Evolutionary conservation across 2,113 vertebrate species (phyloP).

Genomic region (Hipposideros armiger): DNA sequence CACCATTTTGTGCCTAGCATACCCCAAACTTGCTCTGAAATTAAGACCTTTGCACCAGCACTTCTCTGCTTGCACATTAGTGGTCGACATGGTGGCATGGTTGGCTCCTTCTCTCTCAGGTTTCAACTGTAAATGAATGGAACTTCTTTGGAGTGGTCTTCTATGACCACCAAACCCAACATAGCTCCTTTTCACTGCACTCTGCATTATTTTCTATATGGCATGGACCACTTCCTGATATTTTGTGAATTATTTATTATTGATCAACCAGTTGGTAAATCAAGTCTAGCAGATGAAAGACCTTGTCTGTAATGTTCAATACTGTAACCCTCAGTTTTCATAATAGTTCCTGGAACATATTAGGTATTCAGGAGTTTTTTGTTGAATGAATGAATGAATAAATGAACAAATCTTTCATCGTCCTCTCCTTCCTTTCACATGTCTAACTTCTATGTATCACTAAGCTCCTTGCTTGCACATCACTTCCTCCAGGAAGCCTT

Average conservation of each 20-base stretch:
- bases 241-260: slow-evolving; percentile 10
- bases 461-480: not conserved
- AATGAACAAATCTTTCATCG: not conserved
- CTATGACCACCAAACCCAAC: not conserved
- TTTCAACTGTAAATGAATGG: not conserved
- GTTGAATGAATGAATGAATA: not conserved
- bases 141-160: not conserved
- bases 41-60: not conserved
- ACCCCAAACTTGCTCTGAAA: not conserved
- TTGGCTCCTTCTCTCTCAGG: not conserved
- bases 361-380: not conserved
- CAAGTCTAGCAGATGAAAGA: not conserved
- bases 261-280: not conserved
- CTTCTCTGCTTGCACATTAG: not conserved
- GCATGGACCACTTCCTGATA: not conserved
- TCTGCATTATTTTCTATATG: not conserved
- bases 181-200: not conserved
- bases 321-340: not conserved
- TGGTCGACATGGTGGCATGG: not conserved
- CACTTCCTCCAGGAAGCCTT: not conserved
- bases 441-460: not conserved
- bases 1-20: not conserved
- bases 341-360: not conserved
- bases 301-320: not conserved
- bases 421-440: not conserved